phyloP scores from a whole-genome alignment of 2,797 vertebrate species.

The Rhyacichthys aspro region DNA sequence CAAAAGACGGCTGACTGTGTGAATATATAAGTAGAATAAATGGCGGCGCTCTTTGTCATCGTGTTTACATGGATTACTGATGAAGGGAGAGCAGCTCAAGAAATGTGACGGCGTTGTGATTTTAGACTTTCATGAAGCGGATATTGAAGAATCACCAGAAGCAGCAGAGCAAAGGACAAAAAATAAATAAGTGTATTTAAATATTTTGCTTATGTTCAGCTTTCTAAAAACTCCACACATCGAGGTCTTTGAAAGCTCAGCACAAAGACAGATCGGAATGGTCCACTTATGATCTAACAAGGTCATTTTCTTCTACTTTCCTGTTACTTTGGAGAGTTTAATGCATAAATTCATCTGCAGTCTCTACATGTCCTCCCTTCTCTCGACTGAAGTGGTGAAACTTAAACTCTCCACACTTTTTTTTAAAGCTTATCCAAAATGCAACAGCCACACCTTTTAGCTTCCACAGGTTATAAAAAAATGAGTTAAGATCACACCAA shows the following conservation, averaged over 20 bases:
- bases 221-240: too few species aligned
- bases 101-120: slow-evolving; percentile 27
- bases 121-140: neutral
- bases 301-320: too few species aligned
- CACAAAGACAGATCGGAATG: too few species aligned
- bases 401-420: slow-evolving; percentile 7
- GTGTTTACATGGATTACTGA: slow-evolving; percentile 41
- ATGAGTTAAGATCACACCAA: slow-evolving; percentile 11
- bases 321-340: too few species aligned
- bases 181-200: neutral
- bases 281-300: too few species aligned
- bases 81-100: slow-evolving; percentile 14
- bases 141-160: neutral
- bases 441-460: slow-evolving; percentile 3
- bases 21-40: slow-evolving; percentile 43
- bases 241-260: too few species aligned
- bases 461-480: slow-evolving; percentile 4
- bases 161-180: neutral
- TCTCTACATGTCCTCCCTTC: neutral
- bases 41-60: slow-evolving; percentile 19
- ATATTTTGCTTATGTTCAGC: too few species aligned
- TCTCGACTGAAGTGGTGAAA: neutral
- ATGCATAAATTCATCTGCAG: neutral
- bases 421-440: neutral
- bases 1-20: slow-evolving; percentile 27